Base-by-base conservation (phyloP, 2,888 invertebrate genomes). In the Kryphioiulus occultus region DNA sequence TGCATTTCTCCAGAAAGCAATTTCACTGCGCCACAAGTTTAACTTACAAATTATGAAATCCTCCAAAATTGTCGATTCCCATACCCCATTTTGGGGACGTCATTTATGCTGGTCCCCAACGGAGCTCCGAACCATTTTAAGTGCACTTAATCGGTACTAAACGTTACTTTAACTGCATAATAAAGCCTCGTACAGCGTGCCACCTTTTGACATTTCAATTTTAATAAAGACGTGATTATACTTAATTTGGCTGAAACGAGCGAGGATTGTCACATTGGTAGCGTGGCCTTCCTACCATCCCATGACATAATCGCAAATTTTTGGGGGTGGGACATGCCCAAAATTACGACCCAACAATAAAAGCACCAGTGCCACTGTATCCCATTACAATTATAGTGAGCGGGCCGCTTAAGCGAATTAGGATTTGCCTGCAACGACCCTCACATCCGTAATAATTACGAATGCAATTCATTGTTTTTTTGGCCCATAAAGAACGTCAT, bases 191-290 rank as follows among this genome's bases (percentile, higher is more conserved):
- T 10, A 26, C 22, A 68, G 68, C 68, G 68, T n/a, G 68, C 68
- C 68, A 68, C 68, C 68, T 68, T 68, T 68, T 68, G 68, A 68
- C 68, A 68, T 68, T 68, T 68, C 68, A 68, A 68, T 22, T 68
- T 26, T 68, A 26, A 68, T 68, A 26, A 68, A 68, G 68, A 68
- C 68, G 68, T 68, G 68, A 68, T 68, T 68, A 68, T 9, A 68
- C 68, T 68, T 68, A 22, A 68, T 68, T 68, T 22, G 68, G 26
- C 15, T 68, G 68, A 22, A 68, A 68, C 68, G 26, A 68, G 26
- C 68, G 68, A 68, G 68, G 68, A 68, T 26, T 68, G 68, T 68
- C 68, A 26, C 68, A 26, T 26, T 68, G 26, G 26, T 68, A 26
- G 26, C n/a, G 59, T 68, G 68, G 26, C 68, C 68, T 68, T 68